Evolutionary conservation across 2,888 invertebrate genomes (phyloP), one percentile per base, ranked within the genome.

Genomic region (Rhimphoctona megacephalus): DNA sequence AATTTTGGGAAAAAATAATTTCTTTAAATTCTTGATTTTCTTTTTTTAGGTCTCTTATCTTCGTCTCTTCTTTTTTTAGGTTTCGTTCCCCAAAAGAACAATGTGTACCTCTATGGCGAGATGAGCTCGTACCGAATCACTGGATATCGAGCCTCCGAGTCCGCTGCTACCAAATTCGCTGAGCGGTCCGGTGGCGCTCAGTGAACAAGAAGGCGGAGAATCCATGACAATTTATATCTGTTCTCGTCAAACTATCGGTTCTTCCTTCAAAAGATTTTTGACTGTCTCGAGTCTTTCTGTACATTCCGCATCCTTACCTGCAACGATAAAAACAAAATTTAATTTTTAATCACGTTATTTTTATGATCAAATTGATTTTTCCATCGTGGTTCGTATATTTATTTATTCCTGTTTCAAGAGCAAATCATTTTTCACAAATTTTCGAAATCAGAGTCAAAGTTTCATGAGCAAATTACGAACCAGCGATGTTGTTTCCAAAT

Each of bases 161-260:
- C 97, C 95, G 92, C 97, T 97, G 95, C 97, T 97, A 93, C 97
- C 97, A 95, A 97, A 97, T 94, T 97, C 97, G 93, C 97, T 95
- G 91, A 96, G 96, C 94, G 96, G 96, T 91, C 96, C 96, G 94
- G 97, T 97, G 90, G 97, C 97, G 95, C 96, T 96, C 93, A 96
- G 96, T 90, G 97, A 97, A 94, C 96, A 97, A 89, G 96, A 96
- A 92, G 97, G 97, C 93, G 97, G 97, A 91, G 97, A 97, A 95
- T 97, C 97, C 97, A 97, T 97, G 89, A 80, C 80, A 54, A 54
- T 54, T 36, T 25, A 5, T 79, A 22, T 92, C 90, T 89, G 86
- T 49, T 82, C 83, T 87, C 69, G 83, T 88, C 82, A 64, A 73
- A 43, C 78, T 88, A 86, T 80, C 83, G 25, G 52, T 39, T 61